A percentile compares a stretch with the other conserved stretches of the same genome.
These are phyloP conservation scores for Aphyosemion australe DNA, from an alignment of 2,113 vertebrate species.

Conservation along the genomic window DNA sequence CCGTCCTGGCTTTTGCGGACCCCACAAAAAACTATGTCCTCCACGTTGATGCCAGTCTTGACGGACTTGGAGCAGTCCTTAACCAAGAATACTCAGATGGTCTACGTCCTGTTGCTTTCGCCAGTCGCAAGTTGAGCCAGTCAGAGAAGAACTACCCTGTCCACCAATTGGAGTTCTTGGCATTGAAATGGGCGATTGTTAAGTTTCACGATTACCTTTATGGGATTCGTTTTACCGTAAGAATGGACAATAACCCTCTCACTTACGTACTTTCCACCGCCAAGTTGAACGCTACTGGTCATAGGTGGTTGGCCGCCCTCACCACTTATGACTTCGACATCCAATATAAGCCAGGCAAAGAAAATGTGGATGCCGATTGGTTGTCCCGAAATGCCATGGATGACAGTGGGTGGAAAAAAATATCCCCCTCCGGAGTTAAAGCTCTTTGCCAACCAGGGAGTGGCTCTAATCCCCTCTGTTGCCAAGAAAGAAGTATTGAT, in stretches of 20 bases:
- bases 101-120: neutral
- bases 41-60: too few relatives aligned
- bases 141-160: constrained; percentile 7
- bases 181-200: neutral
- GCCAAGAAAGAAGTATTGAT: neutral
- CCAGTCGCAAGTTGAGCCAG: neutral
- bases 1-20: neutral
- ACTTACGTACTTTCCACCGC: neutral
- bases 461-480: neutral
- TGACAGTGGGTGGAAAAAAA: neutral
- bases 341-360: neutral
- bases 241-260: neutral
- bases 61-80: too few relatives aligned
- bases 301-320: neutral
- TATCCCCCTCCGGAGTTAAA: neutral
- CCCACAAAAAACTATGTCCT: too few relatives aligned
- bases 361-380: constrained; percentile 1
- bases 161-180: neutral
- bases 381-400: constrained; percentile 5
- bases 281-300: too few relatives aligned
- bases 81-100: neutral
- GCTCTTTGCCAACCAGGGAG: neutral
- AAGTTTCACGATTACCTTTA: constrained; percentile 13
- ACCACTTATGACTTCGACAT: neutral
- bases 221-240: neutral